Evolutionary conservation across 2,888 invertebrate species (phyloP).

Genomic region (Patella pellucida): DNA sequence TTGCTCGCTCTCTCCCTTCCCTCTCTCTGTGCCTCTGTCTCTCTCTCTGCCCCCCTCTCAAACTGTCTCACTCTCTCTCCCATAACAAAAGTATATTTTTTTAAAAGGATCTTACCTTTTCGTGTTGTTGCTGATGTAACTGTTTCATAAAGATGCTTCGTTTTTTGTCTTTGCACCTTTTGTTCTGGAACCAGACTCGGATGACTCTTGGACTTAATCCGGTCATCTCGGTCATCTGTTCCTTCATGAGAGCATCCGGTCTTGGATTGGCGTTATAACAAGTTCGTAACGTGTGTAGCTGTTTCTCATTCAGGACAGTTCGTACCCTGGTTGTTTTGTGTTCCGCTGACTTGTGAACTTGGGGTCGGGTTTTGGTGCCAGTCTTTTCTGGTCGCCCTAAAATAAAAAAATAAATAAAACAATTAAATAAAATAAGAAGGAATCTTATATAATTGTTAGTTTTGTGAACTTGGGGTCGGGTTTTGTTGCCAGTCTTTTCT

Average conservation of each 20-base stretch:
- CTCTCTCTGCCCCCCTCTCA: too few species aligned
- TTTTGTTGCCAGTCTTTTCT: slow-evolving; percentile 47
- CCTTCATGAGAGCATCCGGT: slow-evolving; percentile 99
- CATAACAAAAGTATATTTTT: too few species aligned
- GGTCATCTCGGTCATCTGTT: slow-evolving; percentile 99
- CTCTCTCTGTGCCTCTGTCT: too few species aligned
- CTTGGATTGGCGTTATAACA: slow-evolving; percentile 98
- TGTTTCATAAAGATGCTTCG: slow-evolving; percentile 96
- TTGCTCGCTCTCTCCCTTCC: too few species aligned
- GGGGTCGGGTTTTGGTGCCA: slow-evolving; percentile 45
- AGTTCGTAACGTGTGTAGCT: slow-evolving; percentile 95
- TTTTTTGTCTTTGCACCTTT: slow-evolving; percentile 72
- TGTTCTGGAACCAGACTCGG: slow-evolving; percentile 95
- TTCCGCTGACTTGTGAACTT: slow-evolving; percentile 54
- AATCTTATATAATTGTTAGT: too few species aligned
- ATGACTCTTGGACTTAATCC: slow-evolving; percentile 96
- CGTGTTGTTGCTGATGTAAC: slow-evolving; percentile 96
- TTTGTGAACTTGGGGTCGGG: slow-evolving; percentile 35
- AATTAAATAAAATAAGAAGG: too few species aligned
- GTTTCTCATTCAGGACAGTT: slow-evolving; percentile 98
- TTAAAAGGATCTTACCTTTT: slow-evolving; percentile 57
- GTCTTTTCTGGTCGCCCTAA: slow-evolving; percentile 53
- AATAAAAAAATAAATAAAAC: slow-evolving; percentile 16
- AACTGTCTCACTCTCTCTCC: too few species aligned
- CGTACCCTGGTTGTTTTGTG: slow-evolving; percentile 96